Conservation (phyloP, 2,113 vertebrate species). For the Ibidorhyncha struthersii region DNA sequence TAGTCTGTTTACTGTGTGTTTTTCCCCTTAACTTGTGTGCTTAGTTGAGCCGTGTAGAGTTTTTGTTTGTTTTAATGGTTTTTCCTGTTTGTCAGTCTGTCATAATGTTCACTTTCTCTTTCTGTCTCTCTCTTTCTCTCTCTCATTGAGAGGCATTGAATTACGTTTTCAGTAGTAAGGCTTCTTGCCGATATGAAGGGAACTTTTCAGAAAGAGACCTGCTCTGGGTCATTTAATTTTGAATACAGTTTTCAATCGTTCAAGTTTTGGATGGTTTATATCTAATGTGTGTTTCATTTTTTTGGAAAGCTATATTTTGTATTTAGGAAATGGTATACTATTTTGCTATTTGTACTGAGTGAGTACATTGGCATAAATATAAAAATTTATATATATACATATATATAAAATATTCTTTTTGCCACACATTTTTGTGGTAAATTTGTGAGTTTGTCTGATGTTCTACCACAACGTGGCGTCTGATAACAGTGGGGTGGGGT, state of each 20-base stretch:
- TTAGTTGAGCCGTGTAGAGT: conserved; percentile 65
- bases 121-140: conserved; percentile 69
- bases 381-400: conserved; percentile 82
- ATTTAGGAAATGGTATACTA: conserved; percentile 86
- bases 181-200: conserved; percentile 86
- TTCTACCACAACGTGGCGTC: conserved; percentile 85
- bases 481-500: conserved; percentile 84
- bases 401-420: conserved; percentile 88
- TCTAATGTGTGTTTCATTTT: conserved; percentile 88
- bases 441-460: conserved; percentile 85
- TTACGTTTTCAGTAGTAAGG: conserved; percentile 86
- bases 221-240: conserved; percentile 83
- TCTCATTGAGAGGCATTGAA: conserved; percentile 80
- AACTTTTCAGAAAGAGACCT: conserved; percentile 86
- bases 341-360: conserved; percentile 88
- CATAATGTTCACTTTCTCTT: conserved; percentile 39
- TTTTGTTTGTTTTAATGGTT: conserved; percentile 63
- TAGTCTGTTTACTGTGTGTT: conserved; percentile 48
- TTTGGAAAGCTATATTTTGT: conserved; percentile 89
- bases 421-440: conserved; percentile 84
- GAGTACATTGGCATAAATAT: conserved; percentile 87
- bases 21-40: conserved; percentile 25
- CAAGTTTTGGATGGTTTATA: conserved; percentile 88
- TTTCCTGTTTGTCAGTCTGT: conserved; percentile 47
- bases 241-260: conserved; percentile 86